Conservation (phyloP, 2,888 invertebrate species). For the Sinelater perroti region DNA sequence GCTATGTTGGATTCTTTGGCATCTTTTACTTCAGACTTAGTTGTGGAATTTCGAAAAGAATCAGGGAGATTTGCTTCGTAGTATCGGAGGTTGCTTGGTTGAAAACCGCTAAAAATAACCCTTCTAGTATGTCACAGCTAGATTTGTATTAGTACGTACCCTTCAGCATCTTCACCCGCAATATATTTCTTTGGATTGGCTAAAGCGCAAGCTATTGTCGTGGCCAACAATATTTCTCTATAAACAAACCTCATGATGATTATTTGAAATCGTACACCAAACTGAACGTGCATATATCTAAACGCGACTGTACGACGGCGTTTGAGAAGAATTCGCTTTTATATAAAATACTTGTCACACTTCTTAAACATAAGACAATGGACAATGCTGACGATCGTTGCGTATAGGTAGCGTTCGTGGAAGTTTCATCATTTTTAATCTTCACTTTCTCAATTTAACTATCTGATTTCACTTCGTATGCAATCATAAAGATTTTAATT, state of each 20-base stretch:
- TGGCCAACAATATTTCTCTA: slow-evolving; percentile 1
- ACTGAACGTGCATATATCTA: too few relatives aligned
- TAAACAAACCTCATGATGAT: slow-evolving; percentile 40
- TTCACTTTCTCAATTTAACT: slow-evolving; percentile 22
- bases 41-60: slow-evolving; percentile 33
- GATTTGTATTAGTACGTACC: slow-evolving; percentile 41
- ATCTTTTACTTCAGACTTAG: slow-evolving; percentile 44
- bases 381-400: slow-evolving; percentile 28
- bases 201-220: slow-evolving; percentile 27
- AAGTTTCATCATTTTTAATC: slow-evolving; percentile 26
- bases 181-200: slow-evolving; percentile 54
- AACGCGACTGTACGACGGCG: slow-evolving; percentile 17
- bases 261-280: too few relatives aligned
- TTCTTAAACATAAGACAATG: slow-evolving; percentile 56
- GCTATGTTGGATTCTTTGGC: slow-evolving; percentile 42
- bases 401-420: slow-evolving; percentile 7
- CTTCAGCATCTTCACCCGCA: slow-evolving; percentile 45
- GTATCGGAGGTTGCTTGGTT: slow-evolving; percentile 60
- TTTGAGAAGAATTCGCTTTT: slow-evolving; percentile 43
- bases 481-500: neutral
- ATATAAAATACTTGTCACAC: slow-evolving; percentile 55
- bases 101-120: slow-evolving; percentile 61
- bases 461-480: slow-evolving; percentile 21
- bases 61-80: slow-evolving; percentile 52
- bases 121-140: too few relatives aligned